Base-by-base conservation (phyloP, 2,888 invertebrate genomes). In the Vesta saturnalis region DNA sequence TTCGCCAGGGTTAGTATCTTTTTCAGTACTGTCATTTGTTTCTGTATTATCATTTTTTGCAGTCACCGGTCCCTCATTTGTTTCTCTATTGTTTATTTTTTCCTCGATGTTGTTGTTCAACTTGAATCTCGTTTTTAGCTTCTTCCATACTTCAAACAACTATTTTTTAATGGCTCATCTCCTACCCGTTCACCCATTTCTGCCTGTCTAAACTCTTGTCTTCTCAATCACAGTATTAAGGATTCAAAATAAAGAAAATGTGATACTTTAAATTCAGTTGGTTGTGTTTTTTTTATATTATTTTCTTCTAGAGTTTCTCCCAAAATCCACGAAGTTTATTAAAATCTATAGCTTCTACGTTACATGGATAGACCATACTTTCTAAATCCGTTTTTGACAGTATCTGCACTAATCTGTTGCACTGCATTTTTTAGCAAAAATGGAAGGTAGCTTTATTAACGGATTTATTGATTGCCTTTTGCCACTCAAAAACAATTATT, bases 171-270 rank as follows among this genome's bases (percentile, higher is more conserved):
- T 30, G 30, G 10, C n/a, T n/a, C n/a, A n/a, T n/a, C n/a, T n/a
- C n/a, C n/a, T 30, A 30, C 10, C 30, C 30, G 10, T 30, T 22
- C 57, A n/a, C 23, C 35, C n/a, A n/a, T n/a, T n/a, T n/a, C n/a
- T n/a, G n/a, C n/a, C n/a, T n/a, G n/a, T 59, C 35, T 59, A 46
- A 59, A 59, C 21, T 47, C 59, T 46, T 39, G 4, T 35, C 35
- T 10, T 59, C 58, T 43, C 10, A 46, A 46, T 21, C 46, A n/a
- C 12, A 21, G 49, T 59, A 67, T 69, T 19, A 69, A 39, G 55
- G 65, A 69, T 21, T 71, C 65, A 30, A 69, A 71, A 66, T 71
- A 71, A 15, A 69, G 60, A 71, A 71, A 71, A 71, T 71, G 59
- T 43, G 71, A 68, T 56, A 71, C 55, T n/a, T 66, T 57, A 66